Percentiles rank a stretch among this genome's conserved stretches.
These are phyloP conservation scores for Margarornis squamiger DNA, from an alignment of 2,797 vertebrate genomes.

Conservation along the genomic window DNA sequence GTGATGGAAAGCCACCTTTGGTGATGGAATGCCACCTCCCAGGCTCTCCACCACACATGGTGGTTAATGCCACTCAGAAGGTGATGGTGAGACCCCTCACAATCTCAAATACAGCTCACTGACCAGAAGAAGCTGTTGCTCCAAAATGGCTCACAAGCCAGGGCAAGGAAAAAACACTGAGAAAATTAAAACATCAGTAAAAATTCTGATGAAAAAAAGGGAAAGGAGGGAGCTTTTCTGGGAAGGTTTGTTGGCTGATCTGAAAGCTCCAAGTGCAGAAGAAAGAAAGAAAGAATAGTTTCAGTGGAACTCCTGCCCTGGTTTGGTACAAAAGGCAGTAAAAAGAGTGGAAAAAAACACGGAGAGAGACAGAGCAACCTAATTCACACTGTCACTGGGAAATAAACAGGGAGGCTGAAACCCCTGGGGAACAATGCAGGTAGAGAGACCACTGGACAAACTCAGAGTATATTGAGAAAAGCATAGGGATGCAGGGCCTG, in stretches of 20 bases:
- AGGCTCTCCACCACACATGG: not conserved
- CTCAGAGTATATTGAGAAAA: not conserved
- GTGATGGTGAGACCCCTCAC: rapidly evolving
- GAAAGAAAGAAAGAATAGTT: not conserved
- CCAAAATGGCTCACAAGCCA: not conserved
- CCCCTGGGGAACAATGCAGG: not conserved
- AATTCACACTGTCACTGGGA: not conserved
- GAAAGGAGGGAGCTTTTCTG: not conserved
- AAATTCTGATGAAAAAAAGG: not conserved
- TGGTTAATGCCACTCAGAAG: not conserved
- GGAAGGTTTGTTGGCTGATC: not conserved
- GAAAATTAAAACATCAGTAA: not conserved
- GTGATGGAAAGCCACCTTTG: not conserved
- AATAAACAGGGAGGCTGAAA: not conserved
- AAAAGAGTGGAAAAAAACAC: not conserved
- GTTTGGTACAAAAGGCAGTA: not conserved
- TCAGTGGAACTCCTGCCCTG: not conserved
- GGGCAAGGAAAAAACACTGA: not conserved
- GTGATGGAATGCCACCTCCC: not conserved
- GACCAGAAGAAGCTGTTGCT: not conserved
- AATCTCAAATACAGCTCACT: not conserved
- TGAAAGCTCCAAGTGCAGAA: not conserved
- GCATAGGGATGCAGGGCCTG: rapidly evolving
- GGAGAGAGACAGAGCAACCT: not conserved
- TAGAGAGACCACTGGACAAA: not conserved